Evolutionary conservation across 2,888 invertebrate genomes (phyloP), one percentile per base, ranked within the genome.

Genomic region (Cryptophagus acutangulus): DNA sequence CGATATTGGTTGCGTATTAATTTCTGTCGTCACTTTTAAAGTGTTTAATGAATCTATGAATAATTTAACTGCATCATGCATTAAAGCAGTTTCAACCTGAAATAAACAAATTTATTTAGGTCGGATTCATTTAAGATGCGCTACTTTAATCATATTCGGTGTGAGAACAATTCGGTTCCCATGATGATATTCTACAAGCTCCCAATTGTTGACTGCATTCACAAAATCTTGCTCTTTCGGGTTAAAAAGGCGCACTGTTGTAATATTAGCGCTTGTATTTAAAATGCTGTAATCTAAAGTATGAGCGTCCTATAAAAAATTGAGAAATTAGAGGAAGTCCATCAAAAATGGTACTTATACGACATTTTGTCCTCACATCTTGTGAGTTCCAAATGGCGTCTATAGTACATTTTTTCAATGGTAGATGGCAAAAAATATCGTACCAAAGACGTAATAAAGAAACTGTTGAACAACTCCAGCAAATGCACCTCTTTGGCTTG

Each of bases 401-500:
- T 2, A 40, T 8, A 2, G 14, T 16, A 30, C 16, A 25, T 40
- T 10, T 18, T 13, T 13, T 16, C 37, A 24, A 12, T 16, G 16
- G 10, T 2, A n/a, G n/a, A n/a, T n/a, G n/a, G n/a, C n/a, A n/a
- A n/a, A n/a, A n/a, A n/a, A n/a, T n/a, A n/a, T n/a, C 65, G 69
- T 67, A 82, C 82, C 71, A 82, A 59, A 28, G 76, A 74, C 0
- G 81, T 79, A 34, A 83, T 61, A 34, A 83, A 70, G 54, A 77
- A 81, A 55, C 74, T 76, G 69, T 85, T 83, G 26, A 55, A 57
- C 57, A 84, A 81, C 3, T 82, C 84, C 51, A 91, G 73, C 71
- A 93, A 78, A 42, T 86, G 84, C 2, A 94, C 78, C 64, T 86
- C 81, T 50, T 80, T 76, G 0, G 92, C 89, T 70, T 92, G 85